Evolutionary conservation across 2,113 vertebrate species (phyloP).

Genomic region (Neotoma lepida): DNA sequence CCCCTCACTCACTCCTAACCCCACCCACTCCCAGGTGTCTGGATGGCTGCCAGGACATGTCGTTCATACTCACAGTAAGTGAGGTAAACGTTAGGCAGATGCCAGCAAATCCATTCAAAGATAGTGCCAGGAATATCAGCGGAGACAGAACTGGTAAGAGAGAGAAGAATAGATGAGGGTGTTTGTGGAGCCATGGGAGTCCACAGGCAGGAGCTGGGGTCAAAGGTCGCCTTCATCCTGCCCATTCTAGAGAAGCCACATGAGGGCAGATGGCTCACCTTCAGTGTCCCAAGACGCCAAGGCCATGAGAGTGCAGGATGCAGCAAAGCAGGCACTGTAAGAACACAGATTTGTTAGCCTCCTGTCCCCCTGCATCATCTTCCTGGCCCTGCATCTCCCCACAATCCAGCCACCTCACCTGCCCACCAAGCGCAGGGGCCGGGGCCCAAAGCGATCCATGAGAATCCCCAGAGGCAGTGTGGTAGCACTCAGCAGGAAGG

Average conservation of each 20-base stretch:
- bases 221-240: neutral
- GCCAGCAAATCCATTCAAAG: constrained; percentile 94
- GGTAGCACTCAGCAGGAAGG: constrained; percentile 93
- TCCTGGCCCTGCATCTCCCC: neutral
- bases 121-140: constrained; percentile 92
- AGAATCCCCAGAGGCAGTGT: constrained; percentile 93
- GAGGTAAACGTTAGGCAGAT: constrained; percentile 96
- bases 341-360: neutral
- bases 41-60: neutral
- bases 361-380: neutral
- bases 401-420: constrained; percentile 84
- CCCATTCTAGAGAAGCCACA: neutral
- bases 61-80: constrained; percentile 89
- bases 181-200: neutral
- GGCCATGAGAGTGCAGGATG: constrained; percentile 91
- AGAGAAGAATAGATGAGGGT: neutral
- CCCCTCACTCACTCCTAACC: neutral
- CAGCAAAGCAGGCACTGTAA: constrained; percentile 87
- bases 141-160: constrained; percentile 87
- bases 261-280: constrained; percentile 81
- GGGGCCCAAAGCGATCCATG: constrained; percentile 93
- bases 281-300: constrained; percentile 85
- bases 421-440: constrained; percentile 90
- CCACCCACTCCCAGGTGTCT: neutral
- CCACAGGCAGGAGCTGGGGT: neutral